A percentile compares a stretch with the other conserved stretches of the same genome.
Conservation (phyloP, 2,888 invertebrate species). For the Cistogaster globosa region DNA sequence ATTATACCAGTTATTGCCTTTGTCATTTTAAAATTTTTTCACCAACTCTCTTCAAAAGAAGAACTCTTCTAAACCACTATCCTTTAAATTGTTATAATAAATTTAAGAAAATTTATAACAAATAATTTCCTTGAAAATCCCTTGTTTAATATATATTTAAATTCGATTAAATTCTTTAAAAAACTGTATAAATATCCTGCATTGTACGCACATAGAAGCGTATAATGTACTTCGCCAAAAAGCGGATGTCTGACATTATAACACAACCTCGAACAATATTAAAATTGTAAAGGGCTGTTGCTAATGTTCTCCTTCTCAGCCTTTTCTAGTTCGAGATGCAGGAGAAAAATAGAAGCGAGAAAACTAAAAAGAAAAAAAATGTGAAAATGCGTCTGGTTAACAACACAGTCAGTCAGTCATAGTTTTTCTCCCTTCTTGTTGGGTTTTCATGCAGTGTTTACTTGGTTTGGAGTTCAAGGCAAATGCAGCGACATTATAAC, state of each 20-base stretch:
- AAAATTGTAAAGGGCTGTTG: slow-evolving; percentile 42
- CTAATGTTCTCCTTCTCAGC: neutral
- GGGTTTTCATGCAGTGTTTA: slow-evolving; percentile 15
- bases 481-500: slow-evolving; percentile 55
- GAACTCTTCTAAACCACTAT: no score
- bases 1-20: no score
- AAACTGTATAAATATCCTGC: slow-evolving; percentile 42
- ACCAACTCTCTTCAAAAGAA: no score
- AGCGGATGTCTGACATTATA: slow-evolving; percentile 69
- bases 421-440: neutral
- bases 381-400: slow-evolving; percentile 58
- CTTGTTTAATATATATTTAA: neutral
- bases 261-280: slow-evolving; percentile 51
- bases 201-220: slow-evolving; percentile 23
- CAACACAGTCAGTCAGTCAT: slow-evolving; percentile 39
- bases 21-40: no score
- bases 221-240: slow-evolving; percentile 9
- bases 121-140: neutral
- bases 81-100: no score
- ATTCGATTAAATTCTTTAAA: slow-evolving; percentile 36
- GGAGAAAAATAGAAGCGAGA: slow-evolving; percentile 1
- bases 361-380: slow-evolving; percentile 23
- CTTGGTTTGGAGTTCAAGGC: slow-evolving; percentile 69
- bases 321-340: neutral
- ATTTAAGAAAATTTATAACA: neutral